Conservation (phyloP, 1,140 invertebrate genomes). For the Hyphantria cunea region DNA sequence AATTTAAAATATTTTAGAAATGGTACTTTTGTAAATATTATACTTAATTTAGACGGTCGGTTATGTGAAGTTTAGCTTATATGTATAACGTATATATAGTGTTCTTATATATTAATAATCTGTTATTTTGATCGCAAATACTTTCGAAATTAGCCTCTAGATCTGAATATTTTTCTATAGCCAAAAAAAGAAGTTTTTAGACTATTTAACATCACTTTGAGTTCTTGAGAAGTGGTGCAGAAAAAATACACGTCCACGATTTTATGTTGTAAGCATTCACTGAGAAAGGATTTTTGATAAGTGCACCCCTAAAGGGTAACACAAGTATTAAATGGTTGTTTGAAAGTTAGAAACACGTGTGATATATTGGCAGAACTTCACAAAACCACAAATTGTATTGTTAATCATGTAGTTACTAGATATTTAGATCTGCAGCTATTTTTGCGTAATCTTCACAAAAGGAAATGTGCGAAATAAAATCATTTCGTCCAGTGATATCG, state of each 20-base stretch:
- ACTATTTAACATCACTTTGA: too few relatives aligned
- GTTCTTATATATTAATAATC: too few relatives aligned
- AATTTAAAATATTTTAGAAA: not conserved
- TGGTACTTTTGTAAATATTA: not conserved
- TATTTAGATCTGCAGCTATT: constrained; percentile 3
- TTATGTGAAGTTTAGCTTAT: not conserved
- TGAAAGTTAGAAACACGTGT: too few relatives aligned
- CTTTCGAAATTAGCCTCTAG: not conserved
- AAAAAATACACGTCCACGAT: too few relatives aligned
- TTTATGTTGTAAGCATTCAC: too few relatives aligned
- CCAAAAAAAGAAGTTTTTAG: too few relatives aligned
- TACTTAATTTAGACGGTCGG: not conserved
- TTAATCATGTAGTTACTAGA: not conserved
- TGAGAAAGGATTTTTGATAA: too few relatives aligned
- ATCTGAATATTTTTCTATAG: not conserved
- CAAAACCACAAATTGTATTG: not conserved
- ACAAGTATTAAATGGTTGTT: too few relatives aligned
- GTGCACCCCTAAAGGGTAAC: too few relatives aligned
- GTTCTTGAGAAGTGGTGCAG: too few relatives aligned
- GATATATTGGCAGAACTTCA: not conserved
- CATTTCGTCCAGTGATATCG: not conserved
- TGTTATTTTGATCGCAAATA: too few relatives aligned
- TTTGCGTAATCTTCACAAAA: not conserved
- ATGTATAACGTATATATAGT: not conserved
- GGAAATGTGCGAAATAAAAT: constrained; percentile 1